Percentiles rank a stretch among this genome's conserved stretches.
Conservation (phyloP, 2,113 vertebrate genomes). For the Mirza zaza region DNA sequence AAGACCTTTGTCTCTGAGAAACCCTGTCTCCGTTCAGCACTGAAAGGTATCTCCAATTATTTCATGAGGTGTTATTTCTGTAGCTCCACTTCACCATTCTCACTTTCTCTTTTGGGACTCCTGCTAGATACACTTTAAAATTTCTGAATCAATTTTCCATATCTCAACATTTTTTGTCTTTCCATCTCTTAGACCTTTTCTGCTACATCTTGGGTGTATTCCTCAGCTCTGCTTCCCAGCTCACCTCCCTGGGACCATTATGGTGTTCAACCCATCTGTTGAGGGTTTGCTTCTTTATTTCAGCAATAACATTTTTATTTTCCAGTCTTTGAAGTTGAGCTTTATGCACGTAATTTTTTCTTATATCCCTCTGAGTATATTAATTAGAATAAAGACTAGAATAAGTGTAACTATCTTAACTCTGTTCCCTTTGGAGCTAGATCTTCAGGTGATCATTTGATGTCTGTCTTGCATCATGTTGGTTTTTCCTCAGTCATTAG, state of each 20-base stretch:
- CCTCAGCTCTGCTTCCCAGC: neutral
- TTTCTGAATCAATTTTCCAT: neutral
- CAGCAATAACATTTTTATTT: neutral
- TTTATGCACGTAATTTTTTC: neutral
- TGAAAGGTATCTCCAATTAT: neutral
- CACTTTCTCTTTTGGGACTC: neutral
- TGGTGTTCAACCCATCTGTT: neutral
- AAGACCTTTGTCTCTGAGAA: neutral
- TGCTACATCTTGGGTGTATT: neutral
- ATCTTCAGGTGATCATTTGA: neutral
- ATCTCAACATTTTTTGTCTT: neutral
- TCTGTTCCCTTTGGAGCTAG: neutral
- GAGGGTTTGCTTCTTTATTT: neutral
- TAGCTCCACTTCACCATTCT: neutral
- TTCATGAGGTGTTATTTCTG: neutral
- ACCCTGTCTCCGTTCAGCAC: neutral
- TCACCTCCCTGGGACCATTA: neutral
- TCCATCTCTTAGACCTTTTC: neutral
- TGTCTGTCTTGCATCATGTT: neutral
- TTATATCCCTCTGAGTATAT: neutral
- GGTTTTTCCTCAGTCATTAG: neutral
- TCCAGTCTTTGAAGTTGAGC: neutral
- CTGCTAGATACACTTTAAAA: neutral
- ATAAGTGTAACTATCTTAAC: neutral
- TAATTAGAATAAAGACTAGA: neutral